These are phyloP conservation scores for Penaeus vannamei DNA, from an alignment of 1,140 invertebrate genomes.

Conservation along the genomic window DNA sequence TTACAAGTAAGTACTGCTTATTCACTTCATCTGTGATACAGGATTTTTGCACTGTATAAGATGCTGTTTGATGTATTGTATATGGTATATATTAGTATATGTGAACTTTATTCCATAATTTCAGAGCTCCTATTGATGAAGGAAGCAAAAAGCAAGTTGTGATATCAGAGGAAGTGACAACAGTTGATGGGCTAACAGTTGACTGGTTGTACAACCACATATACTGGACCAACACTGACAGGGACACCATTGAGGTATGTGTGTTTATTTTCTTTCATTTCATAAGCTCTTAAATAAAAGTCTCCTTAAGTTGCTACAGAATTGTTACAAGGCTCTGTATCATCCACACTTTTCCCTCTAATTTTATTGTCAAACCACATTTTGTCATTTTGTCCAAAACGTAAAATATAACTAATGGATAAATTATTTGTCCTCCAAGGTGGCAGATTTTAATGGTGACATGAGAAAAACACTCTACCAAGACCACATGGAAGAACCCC, in stretches of 20 bases:
- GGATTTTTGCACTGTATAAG: constrained; percentile 39
- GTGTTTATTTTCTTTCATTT: background rate
- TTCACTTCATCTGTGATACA: background rate
- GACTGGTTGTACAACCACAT: constrained; percentile 98
- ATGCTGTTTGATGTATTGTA: background rate
- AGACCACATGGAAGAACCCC: constrained; percentile 90
- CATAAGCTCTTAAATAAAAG: background rate
- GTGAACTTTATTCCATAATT: background rate
- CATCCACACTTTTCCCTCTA: background rate
- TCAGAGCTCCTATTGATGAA: constrained; percentile 90
- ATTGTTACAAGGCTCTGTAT: background rate
- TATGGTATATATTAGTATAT: background rate
- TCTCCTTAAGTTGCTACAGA: constrained; percentile 3
- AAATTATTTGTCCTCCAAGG: constrained; percentile 76
- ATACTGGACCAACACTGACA: constrained; percentile 83
- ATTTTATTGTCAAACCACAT: no score
- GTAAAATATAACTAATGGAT: background rate
- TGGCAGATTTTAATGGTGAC: constrained; percentile 90
- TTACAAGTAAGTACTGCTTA: constrained; percentile 80
- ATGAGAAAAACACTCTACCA: constrained; percentile 90
- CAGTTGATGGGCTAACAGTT: constrained; percentile 93
- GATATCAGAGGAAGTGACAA: constrained; percentile 86
- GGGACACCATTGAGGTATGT: constrained; percentile 72
- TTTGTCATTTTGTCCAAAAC: no score
- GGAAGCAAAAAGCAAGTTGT: constrained; percentile 87